These are phyloP conservation scores for Sisyra terminalis DNA, from an alignment of 2,888 invertebrate species.

Conservation along the genomic window DNA sequence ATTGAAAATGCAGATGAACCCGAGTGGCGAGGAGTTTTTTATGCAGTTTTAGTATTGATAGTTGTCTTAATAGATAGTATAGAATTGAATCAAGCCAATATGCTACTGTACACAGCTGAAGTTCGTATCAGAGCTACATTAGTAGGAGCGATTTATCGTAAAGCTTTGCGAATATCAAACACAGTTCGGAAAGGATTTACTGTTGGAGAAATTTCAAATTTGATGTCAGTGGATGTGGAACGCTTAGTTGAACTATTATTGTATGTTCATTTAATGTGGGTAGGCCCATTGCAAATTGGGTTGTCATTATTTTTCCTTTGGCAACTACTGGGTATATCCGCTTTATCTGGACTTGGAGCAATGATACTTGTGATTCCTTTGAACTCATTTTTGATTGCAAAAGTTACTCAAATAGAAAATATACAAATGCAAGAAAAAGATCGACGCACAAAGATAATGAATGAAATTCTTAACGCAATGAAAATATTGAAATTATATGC, in stretches of 20 bases:
- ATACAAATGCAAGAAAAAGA: slow-evolving; percentile 90
- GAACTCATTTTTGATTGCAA: slow-evolving; percentile 70
- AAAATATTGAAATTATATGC: slow-evolving; percentile 89
- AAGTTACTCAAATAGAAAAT: slow-evolving; percentile 64
- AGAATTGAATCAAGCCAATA: slow-evolving; percentile 79
- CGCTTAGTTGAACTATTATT: slow-evolving; percentile 71
- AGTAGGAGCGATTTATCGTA: slow-evolving; percentile 80
- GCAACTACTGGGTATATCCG: slow-evolving; percentile 70
- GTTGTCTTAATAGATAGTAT: slow-evolving; percentile 60
- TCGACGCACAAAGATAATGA: slow-evolving; percentile 83
- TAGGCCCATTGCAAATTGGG: slow-evolving; percentile 75
- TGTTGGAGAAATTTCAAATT: slow-evolving; percentile 81
- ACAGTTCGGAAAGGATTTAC: slow-evolving; percentile 66
- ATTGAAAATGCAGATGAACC: slow-evolving; percentile 28
- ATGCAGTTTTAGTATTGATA: slow-evolving; percentile 52
- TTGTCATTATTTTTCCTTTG: slow-evolving; percentile 74
- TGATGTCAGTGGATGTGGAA: slow-evolving; percentile 87
- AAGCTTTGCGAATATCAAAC: slow-evolving; percentile 67
- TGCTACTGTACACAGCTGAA: slow-evolving; percentile 78
- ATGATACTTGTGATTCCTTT: slow-evolving; percentile 87
- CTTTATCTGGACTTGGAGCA: slow-evolving; percentile 82
- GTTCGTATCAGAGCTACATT: slow-evolving; percentile 78
- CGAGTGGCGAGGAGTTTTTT: slow-evolving; percentile 77
- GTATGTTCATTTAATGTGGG: slow-evolving; percentile 82
- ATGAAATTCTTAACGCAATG: slow-evolving; percentile 82